Percentiles rank a stretch among this genome's conserved stretches.
Conservation (phyloP, 2,113 vertebrate genomes). For the Gobius niger region DNA sequence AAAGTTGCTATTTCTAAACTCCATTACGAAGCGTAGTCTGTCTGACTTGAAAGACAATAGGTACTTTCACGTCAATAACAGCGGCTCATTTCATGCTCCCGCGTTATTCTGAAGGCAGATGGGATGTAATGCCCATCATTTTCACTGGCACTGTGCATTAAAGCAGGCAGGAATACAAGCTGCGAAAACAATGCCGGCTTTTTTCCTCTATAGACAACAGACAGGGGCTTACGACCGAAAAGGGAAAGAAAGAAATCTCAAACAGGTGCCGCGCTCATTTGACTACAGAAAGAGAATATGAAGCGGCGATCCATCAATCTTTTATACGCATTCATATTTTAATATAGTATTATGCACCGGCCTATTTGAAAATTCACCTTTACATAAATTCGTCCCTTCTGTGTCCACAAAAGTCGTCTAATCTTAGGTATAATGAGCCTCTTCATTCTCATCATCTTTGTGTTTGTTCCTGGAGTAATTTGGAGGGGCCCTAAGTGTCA, state of each 20-base stretch:
- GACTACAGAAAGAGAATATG: slow-evolving; percentile 34
- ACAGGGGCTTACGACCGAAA: background rate
- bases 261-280: slow-evolving; percentile 40
- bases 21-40: slow-evolving; percentile 1
- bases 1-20: slow-evolving; percentile 11
- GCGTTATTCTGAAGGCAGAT: slow-evolving; percentile 38
- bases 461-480: slow-evolving; percentile 78
- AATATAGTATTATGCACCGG: slow-evolving; percentile 56
- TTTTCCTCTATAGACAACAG: slow-evolving; percentile 32
- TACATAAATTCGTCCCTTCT: slow-evolving; percentile 62
- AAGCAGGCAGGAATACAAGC: slow-evolving; percentile 17
- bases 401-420: slow-evolving; percentile 63
- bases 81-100: slow-evolving; percentile 17
- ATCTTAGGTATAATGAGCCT: slow-evolving; percentile 73
- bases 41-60: slow-evolving; percentile 36
- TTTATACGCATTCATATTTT: slow-evolving; percentile 62
- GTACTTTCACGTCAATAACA: slow-evolving; percentile 23
- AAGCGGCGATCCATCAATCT: slow-evolving; percentile 55
- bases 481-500: slow-evolving; percentile 69
- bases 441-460: slow-evolving; percentile 68
- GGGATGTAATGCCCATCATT: slow-evolving; percentile 37
- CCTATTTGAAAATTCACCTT: slow-evolving; percentile 58
- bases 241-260: slow-evolving; percentile 14
- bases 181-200: slow-evolving; percentile 47
- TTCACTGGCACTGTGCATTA: slow-evolving; percentile 36